phyloP scores from a whole-genome alignment of 2,888 invertebrate species.

The Chrysodeixis includens region DNA sequence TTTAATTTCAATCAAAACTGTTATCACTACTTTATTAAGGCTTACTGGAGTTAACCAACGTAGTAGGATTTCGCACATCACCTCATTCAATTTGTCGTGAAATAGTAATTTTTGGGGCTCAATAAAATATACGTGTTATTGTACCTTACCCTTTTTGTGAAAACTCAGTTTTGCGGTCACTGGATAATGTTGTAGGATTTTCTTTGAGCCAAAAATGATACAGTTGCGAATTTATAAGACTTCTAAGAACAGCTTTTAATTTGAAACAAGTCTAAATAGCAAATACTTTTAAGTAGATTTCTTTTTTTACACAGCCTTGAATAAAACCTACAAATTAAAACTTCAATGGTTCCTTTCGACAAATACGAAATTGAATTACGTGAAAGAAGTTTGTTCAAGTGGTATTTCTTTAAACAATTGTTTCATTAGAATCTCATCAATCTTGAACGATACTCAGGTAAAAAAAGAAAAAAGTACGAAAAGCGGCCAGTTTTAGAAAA shows the following conservation, averaged over 20 bases:
- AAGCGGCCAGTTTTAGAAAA: constrained; percentile 52
- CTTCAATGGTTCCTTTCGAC: constrained; percentile 10
- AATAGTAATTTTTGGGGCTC: constrained; percentile 54
- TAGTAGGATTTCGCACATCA: constrained; percentile 63
- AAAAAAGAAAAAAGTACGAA: constrained; percentile 57
- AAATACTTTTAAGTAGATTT: not conserved
- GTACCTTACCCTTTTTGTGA: not conserved
- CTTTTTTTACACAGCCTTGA: not conserved
- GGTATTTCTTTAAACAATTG: constrained; percentile 44
- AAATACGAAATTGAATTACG: constrained; percentile 23
- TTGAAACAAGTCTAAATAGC: not conserved
- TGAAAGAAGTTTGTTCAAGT: constrained; percentile 26
- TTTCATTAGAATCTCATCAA: constrained; percentile 50
- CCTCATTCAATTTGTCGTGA: constrained; percentile 65
- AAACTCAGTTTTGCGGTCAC: not conserved
- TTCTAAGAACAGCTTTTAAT: too few relatives aligned
- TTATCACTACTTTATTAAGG: constrained; percentile 24
- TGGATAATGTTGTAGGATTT: not conserved
- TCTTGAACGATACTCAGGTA: constrained; percentile 54
- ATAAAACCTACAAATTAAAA: constrained; percentile 1
- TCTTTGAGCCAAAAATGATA: too few relatives aligned
- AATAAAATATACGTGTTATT: constrained; percentile 9
- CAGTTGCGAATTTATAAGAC: too few relatives aligned
- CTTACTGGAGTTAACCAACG: constrained; percentile 31
- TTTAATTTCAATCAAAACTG: constrained; percentile 15